Evolutionary conservation across 2,888 invertebrate species (phyloP).

Genomic region (Rhingia rostrata): DNA sequence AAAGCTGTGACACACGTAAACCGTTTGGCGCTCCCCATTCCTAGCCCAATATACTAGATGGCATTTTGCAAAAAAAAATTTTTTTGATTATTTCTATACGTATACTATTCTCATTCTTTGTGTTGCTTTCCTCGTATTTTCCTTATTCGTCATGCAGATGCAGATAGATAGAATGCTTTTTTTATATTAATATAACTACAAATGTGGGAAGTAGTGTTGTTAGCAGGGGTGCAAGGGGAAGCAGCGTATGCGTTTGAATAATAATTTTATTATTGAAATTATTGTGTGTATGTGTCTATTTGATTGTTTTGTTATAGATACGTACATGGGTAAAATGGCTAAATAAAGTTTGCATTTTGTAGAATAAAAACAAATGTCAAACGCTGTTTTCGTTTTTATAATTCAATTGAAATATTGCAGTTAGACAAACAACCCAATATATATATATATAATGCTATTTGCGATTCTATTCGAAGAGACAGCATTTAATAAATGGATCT

Average conservation of each 20-base stretch:
- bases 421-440: too few species aligned
- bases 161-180: constrained; percentile 43
- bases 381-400: constrained; percentile 6
- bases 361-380: neutral
- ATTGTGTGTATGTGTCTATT: constrained; percentile 30
- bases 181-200: constrained; percentile 6
- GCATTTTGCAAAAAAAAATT: constrained; percentile 52
- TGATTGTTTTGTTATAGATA: neutral
- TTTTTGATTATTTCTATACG: constrained; percentile 15
- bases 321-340: constrained; percentile 19
- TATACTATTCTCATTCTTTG: constrained; percentile 49
- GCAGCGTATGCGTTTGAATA: constrained; percentile 56
- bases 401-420: constrained; percentile 6
- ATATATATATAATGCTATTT: too few species aligned
- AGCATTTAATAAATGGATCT: too few species aligned
- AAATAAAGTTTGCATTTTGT: constrained; percentile 15
- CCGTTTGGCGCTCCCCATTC: constrained; percentile 69
- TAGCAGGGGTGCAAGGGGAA: neutral
- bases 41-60: constrained; percentile 52
- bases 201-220: neutral
- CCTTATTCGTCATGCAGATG: constrained; percentile 65
- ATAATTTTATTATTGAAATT: constrained; percentile 55
- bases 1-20: constrained; percentile 76
- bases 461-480: too few species aligned
- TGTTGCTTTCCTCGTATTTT: constrained; percentile 58